Base-by-base conservation (phyloP, 2,888 invertebrate genomes). In the Leucoptera coffeella region DNA sequence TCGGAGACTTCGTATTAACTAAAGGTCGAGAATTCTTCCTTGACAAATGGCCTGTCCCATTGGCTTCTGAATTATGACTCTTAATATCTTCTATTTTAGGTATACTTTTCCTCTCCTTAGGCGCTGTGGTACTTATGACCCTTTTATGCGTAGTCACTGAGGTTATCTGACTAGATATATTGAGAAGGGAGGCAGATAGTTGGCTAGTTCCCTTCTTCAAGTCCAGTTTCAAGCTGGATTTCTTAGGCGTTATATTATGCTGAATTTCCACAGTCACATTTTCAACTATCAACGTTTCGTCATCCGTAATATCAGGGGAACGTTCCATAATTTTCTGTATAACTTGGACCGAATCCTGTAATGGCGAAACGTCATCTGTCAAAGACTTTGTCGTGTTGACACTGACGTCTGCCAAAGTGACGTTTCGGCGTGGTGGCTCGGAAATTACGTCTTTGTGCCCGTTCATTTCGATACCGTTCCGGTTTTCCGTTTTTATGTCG, bases 1-100 rank as follows among this genome's bases (percentile, higher is more conserved):
- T 88, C 3, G 85, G 83, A 24, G 88, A 86, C 50, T 86, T 87
- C 3, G 74, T 64, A 41, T 65, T 69, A 28, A 65, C 50, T 65
- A 69, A 53, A 62, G 69, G 69, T 65, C 69, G 69, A 64, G 54
- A 55, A 46, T 51, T 52, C 47, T 60, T 64, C 23, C 42, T 42
- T 39, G 65, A 64, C 46, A 65, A 67, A 19, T 56, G 52, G 20
- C 53, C 56, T 23, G 49, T 53, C 23, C 54, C 51, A 12, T 48
- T 38, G 7, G 52, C 50, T 8, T 39, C 35, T 13, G 38, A 37
- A 28, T 58, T 56, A 15, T 56, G 54, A 32, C 56, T 57, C n/a
- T 51, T 37, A 30, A 41, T 42, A 12, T 41, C 35, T 20, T 62
- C 65, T 22, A 46, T 35, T 15, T 49, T 49, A 9, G 53, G 50